phyloP scores from a whole-genome alignment of 2,888 invertebrate genomes.

The Nysson spinosus region DNA sequence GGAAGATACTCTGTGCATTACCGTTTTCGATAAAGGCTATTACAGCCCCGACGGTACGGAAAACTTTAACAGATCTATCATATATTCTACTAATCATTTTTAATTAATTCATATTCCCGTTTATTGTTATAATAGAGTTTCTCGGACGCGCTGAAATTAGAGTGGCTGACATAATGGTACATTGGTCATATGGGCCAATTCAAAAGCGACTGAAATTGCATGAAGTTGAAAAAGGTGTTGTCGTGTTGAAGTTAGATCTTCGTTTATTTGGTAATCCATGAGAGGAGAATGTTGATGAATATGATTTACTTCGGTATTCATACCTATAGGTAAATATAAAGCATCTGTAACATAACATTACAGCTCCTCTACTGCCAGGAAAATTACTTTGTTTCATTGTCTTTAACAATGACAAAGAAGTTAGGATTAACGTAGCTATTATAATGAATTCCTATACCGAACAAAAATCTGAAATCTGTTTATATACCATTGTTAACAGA shows the following conservation, averaged over 20 bases:
- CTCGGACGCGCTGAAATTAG: conserved; percentile 85
- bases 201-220: conserved; percentile 82
- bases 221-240: conserved; percentile 85
- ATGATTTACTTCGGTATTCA: neutral
- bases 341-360: neutral
- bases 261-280: conserved; percentile 79
- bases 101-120: neutral
- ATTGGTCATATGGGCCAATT: conserved; percentile 82
- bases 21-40: conserved; percentile 84
- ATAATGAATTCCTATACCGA: too few relatives aligned
- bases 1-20: conserved; percentile 84
- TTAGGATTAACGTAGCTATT: too few relatives aligned
- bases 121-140: conserved; percentile 81
- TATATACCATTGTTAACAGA: too few relatives aligned
- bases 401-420: too few relatives aligned
- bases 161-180: conserved; percentile 81
- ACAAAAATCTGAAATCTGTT: too few relatives aligned
- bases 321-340: neutral
- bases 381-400: conserved; percentile 2
- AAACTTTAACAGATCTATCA: conserved; percentile 1
- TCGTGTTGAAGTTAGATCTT: conserved; percentile 84
- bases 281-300: neutral
- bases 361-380: conserved; percentile 17
- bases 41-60: conserved; percentile 85
- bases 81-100: neutral